phyloP scores from a whole-genome alignment of 35 echinoderm and acorn worm species.

The Nesometra sesokonis region DNA sequence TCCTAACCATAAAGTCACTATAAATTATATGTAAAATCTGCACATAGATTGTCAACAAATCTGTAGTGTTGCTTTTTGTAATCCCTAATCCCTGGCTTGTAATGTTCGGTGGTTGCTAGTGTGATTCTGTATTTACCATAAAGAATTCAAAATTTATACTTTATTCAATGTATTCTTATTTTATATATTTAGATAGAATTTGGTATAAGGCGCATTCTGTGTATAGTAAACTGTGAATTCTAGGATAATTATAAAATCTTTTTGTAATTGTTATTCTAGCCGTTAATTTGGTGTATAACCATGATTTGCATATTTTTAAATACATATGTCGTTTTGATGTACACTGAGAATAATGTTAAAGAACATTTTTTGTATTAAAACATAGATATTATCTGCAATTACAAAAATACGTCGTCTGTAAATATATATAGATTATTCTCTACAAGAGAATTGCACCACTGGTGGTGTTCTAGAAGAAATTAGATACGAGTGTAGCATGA shows the following conservation, averaged over 20 bases:
- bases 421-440: background rate
- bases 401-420: background rate
- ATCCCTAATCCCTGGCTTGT: background rate
- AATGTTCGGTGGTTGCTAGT: background rate
- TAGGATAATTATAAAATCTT: background rate
- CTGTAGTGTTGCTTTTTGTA: background rate
- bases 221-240: background rate
- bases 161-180: background rate
- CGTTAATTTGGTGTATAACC: background rate
- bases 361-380: background rate
- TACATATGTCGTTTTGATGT: background rate
- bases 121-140: background rate
- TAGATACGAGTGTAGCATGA: background rate
- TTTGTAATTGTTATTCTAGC: background rate
- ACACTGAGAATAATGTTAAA: background rate
- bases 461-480: background rate
- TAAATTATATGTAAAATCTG: background rate
- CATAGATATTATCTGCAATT: background rate
- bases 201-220: background rate
- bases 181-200: slow-evolving; percentile 1
- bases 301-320: background rate
- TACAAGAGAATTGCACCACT: background rate
- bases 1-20: background rate
- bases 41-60: background rate
- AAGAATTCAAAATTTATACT: background rate